phyloP scores from a whole-genome alignment of 2,113 vertebrate genomes.

The Eclectus roratus region DNA sequence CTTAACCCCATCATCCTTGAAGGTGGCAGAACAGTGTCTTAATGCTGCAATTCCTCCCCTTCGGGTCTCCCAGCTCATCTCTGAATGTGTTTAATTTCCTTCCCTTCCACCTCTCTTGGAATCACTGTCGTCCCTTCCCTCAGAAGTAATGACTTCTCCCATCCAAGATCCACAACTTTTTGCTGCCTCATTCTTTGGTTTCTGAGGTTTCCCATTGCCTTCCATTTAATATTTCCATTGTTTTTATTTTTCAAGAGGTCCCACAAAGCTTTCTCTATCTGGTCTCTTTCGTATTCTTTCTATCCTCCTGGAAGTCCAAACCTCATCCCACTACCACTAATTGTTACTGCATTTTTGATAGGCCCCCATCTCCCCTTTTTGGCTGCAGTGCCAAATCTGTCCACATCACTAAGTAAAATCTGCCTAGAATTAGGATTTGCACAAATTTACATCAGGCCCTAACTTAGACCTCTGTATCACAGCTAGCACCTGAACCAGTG shows the following conservation, averaged over 20 bases:
- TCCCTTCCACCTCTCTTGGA: background rate
- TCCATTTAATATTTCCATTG: background rate
- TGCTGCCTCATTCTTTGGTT: background rate
- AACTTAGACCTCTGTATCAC: background rate
- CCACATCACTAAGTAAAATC: background rate
- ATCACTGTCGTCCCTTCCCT: background rate
- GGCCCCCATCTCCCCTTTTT: background rate
- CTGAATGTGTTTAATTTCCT: background rate
- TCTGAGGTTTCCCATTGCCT: background rate
- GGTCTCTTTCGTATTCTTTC: background rate
- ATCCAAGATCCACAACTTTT: background rate
- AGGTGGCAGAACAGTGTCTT: background rate
- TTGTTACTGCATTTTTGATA: background rate
- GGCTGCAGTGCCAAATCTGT: background rate
- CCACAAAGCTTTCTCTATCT: background rate
- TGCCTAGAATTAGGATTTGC: background rate
- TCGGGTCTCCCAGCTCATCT: background rate
- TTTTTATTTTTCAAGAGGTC: background rate
- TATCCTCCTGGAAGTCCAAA: background rate
- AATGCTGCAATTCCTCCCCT: background rate
- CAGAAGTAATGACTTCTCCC: background rate
- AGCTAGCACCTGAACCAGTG: background rate
- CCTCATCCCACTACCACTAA: background rate
- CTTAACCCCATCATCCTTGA: background rate
- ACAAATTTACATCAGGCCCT: background rate